Conservation (phyloP, 2,113 vertebrate species). For the Heptranchias perlo region DNA sequence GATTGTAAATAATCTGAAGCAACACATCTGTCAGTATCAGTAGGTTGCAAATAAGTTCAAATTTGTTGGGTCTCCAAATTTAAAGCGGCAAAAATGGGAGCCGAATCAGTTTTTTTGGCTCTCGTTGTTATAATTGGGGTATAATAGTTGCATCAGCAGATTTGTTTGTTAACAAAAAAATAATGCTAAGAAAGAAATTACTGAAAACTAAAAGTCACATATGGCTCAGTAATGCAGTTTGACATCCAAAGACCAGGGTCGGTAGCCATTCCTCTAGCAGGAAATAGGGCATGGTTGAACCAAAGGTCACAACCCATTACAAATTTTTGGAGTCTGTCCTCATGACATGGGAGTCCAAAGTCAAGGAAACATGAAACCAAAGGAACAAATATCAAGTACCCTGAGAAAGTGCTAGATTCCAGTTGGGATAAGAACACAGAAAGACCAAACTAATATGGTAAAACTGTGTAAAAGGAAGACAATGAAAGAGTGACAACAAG, state of each 20-base stretch:
- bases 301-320: background rate
- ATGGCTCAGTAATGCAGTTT: background rate
- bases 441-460: background rate
- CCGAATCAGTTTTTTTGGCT: background rate
- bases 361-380: background rate
- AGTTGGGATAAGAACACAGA: background rate
- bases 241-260: background rate
- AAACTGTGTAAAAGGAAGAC: background rate
- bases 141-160: background rate
- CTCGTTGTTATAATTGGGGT: background rate
- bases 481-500: background rate
- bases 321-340: background rate
- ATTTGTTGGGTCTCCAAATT: background rate
- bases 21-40: background rate
- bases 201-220: background rate
- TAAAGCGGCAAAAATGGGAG: background rate
- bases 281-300: background rate
- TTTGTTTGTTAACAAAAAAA: background rate
- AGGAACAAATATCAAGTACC: background rate
- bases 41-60: background rate
- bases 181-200: background rate
- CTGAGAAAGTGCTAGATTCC: background rate
- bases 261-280: background rate
- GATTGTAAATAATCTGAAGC: background rate
- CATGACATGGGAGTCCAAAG: background rate